Evolutionary conservation across 2,113 vertebrate species (phyloP), one percentile per base, ranked within the genome.

Genomic region (Thunnus thynnus): DNA sequence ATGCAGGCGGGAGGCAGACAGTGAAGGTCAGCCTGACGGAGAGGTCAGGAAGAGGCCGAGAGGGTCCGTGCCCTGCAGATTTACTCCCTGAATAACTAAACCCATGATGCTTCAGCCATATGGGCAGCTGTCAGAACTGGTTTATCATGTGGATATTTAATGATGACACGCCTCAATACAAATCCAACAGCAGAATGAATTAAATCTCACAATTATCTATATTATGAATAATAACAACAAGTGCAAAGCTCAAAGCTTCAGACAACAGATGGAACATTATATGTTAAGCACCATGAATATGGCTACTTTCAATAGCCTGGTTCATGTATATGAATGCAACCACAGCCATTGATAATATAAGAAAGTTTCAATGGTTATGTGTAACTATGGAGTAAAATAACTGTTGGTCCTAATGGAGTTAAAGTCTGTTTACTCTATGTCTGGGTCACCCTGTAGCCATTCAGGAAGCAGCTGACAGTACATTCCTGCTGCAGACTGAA

Each of bases 11-110:
- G 55, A 57, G 18, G 18, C 47, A 17, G 72, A 57, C 5, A 22
- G 55, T 12, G 52, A 67, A 76, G 78, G 84, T 89, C 80, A 18
- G 47, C n/a, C 36, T 57, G 66, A 74, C 51, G 67, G 44, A 68
- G 68, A 58, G 54, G 75, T 65, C 57, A 52, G 54, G 27, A 47
- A 50, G 44, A 63, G 51, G 56, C 54, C 3, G 47, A 51, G 62
- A 67, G 32, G 51, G 30, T 12, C 46, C 44, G 2, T 0, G 58
- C 75, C 82, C 79, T 16, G 3, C 44, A 74, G 68, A 76, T 76
- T 76, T 63, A 63, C 16, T 62, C 48, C 22, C 22, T 8, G 13
- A 71, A 74, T 74, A 60, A 54, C 30, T 56, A 30, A 65, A 65
- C 16, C 41, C 52, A 44, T 48, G 41, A 51, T 25, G 13, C 25